A percentile compares a stretch with the other conserved stretches of the same genome.
These are phyloP conservation scores for Cyphomyrus plagiostoma DNA, from an alignment of 2,113 vertebrate species.

Conservation along the genomic window DNA sequence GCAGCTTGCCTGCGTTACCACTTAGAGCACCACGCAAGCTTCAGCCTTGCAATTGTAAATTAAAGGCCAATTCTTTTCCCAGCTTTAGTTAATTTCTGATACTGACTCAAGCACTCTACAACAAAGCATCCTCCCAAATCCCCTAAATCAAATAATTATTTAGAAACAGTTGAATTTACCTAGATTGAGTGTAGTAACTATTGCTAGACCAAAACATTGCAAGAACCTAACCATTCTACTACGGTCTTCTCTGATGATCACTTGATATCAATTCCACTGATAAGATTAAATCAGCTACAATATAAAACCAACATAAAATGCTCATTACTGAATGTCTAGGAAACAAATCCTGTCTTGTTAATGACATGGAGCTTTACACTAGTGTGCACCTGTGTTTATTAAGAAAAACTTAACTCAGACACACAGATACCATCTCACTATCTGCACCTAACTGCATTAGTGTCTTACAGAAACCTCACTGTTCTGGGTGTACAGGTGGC, in stretches of 20 bases:
- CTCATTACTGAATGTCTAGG: neutral
- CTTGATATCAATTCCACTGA: neutral
- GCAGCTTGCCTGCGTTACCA: neutral
- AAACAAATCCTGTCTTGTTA: neutral
- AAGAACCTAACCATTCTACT: neutral
- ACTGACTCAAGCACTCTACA: neutral
- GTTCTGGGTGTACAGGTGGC: neutral
- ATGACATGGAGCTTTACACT: neutral
- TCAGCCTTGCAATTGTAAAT: neutral
- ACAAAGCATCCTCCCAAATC: neutral
- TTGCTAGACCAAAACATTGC: neutral
- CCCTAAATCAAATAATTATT: neutral
- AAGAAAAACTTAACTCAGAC: neutral
- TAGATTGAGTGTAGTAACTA: neutral
- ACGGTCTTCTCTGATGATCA: neutral
- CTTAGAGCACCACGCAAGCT: neutral
- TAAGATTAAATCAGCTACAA: neutral
- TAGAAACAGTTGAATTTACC: neutral
- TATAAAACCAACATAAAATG: neutral
- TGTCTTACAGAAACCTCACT: neutral
- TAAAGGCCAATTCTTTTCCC: neutral
- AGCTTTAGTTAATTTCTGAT: neutral
- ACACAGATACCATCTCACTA: neutral
- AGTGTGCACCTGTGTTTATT: neutral
- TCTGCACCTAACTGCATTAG: neutral